These are phyloP conservation scores for Lerema accius DNA, from an alignment of 1,140 invertebrate species.

Conservation along the genomic window DNA sequence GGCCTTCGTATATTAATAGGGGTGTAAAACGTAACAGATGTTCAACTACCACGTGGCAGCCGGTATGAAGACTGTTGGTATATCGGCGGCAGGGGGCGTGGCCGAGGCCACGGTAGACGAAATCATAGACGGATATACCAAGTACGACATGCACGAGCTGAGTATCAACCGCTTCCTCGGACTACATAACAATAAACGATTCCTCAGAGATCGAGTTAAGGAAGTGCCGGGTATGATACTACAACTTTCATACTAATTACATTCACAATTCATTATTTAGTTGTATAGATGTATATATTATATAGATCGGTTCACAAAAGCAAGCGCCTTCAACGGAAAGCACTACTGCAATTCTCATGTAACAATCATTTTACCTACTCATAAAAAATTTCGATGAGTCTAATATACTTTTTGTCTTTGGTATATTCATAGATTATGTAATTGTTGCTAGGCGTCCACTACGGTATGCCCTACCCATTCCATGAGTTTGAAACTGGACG, in stretches of 20 bases:
- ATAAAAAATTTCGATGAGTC: too few species aligned
- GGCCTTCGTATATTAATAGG: too few species aligned
- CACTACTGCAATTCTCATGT: too few species aligned
- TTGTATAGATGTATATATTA: too few species aligned
- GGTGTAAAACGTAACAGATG: conserved; percentile 84
- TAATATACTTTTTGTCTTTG: too few species aligned
- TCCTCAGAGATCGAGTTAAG: conserved; percentile 94
- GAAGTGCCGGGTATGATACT: conserved; percentile 92
- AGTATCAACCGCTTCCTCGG: conserved; percentile 97
- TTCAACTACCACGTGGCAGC: conserved; percentile 97
- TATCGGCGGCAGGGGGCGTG: conserved; percentile 96
- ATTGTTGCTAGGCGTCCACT: conserved; percentile 86
- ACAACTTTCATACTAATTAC: too few species aligned
- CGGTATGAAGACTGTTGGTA: conserved; percentile 97
- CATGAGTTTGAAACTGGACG: conserved; percentile 94
- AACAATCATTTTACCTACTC: too few species aligned
- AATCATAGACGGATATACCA: conserved; percentile 92
- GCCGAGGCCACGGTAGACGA: conserved; percentile 95
- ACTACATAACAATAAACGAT: conserved; percentile 97
- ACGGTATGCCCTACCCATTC: conserved; percentile 92
- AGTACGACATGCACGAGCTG: conserved; percentile 94
- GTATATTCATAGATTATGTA: not conserved
- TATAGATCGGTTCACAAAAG: too few species aligned
- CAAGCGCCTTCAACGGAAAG: too few species aligned
- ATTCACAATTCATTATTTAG: too few species aligned